phyloP scores from a whole-genome alignment of 2,888 invertebrate species.

The Gari tellinella region DNA sequence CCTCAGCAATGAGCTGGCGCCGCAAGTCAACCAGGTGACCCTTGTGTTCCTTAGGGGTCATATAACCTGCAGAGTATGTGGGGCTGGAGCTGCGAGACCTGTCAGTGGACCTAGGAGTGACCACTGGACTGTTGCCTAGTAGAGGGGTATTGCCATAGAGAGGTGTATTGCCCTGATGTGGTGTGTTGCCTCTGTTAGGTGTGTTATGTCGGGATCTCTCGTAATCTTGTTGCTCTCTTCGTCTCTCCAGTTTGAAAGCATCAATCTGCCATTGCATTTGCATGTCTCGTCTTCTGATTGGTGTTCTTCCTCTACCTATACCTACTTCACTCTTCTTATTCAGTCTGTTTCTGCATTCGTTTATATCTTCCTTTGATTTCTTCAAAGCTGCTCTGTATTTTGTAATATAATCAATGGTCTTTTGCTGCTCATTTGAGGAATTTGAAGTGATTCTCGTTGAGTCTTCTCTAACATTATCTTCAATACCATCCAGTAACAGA shows the following conservation, averaged over 20 bases:
- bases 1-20: constrained; percentile 71
- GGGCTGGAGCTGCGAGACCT: constrained; percentile 60
- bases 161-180: constrained; percentile 36
- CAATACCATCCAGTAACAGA: constrained; percentile 79
- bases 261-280: constrained; percentile 78
- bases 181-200: constrained; percentile 43
- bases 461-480: constrained; percentile 66
- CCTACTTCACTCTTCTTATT: constrained; percentile 63
- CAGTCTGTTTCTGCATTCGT: constrained; percentile 73
- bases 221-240: constrained; percentile 73
- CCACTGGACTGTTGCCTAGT: constrained; percentile 49
- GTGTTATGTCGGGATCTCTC: constrained; percentile 61
- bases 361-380: constrained; percentile 77
- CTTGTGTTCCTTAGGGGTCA: constrained; percentile 79
- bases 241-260: constrained; percentile 80
- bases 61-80: constrained; percentile 52
- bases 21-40: constrained; percentile 74
- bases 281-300: constrained; percentile 68
- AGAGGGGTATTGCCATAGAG: constrained; percentile 53
- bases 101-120: constrained; percentile 46
- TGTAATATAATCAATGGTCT: constrained; percentile 73
- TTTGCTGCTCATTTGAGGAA: constrained; percentile 33
- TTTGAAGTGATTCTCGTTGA: constrained; percentile 25
- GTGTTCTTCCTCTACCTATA: constrained; percentile 67
- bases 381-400: constrained; percentile 77